Evolutionary conservation across 2,797 vertebrate genomes (phyloP).

Genomic region (Cebuella pygmaea): DNA sequence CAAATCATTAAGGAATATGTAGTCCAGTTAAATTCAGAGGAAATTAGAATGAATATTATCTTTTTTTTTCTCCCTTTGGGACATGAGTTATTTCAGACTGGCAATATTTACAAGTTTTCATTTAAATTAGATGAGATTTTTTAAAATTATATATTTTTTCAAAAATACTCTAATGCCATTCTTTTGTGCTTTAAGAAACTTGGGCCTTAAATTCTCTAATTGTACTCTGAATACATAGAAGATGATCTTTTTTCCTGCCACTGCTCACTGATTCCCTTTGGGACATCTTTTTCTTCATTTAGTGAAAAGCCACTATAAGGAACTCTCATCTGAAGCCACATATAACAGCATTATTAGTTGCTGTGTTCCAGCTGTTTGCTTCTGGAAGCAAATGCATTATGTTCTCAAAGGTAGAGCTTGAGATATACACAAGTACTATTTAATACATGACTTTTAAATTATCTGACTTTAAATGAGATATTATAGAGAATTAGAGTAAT

Average conservation of each 20-base stretch:
- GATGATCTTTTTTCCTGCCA: not conserved
- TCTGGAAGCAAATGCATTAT: not conserved
- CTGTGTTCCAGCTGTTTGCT: not conserved
- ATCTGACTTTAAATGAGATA: not conserved
- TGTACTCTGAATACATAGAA: not conserved
- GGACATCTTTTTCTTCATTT: not conserved
- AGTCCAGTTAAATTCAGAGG: not conserved
- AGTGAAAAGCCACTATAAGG: not conserved
- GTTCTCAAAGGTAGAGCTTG: not conserved
- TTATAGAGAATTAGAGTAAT: not conserved
- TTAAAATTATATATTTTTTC: not conserved
- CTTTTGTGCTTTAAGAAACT: not conserved
- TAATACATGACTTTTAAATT: not conserved
- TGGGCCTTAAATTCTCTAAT: not conserved
- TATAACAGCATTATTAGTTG: accelerated
- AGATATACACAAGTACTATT: not conserved
- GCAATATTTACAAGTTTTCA: not conserved
- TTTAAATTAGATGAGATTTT: not conserved
- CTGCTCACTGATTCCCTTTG: not conserved
- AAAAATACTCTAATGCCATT: not conserved
- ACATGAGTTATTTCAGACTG: not conserved
- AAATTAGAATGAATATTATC: not conserved
- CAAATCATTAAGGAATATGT: conserved; percentile 7
- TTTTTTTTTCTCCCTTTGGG: not conserved
- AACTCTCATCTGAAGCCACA: not conserved